phyloP scores from a whole-genome alignment of 2,113 vertebrate genomes.

The Sprattus sprattus region DNA sequence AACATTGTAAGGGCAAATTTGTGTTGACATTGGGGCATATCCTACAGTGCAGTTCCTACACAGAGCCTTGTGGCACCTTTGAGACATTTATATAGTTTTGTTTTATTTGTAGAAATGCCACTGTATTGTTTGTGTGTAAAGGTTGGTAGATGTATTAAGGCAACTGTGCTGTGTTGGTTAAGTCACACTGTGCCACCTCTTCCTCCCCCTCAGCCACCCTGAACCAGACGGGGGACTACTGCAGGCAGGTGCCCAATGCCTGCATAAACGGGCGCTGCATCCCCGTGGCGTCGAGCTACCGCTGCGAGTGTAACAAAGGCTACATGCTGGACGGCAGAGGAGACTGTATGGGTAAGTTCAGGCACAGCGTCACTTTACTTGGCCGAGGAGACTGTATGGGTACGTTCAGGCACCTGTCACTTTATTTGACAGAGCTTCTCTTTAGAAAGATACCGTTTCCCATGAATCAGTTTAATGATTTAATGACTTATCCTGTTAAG shows the following conservation, averaged over 20 bases:
- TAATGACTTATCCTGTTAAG: background rate
- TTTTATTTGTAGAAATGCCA: too few species aligned
- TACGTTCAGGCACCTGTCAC: constrained; percentile 43
- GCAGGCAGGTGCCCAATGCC: constrained; percentile 69
- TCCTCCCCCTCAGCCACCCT: constrained; percentile 62
- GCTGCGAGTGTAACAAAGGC: constrained; percentile 76
- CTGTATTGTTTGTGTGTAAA: too few species aligned
- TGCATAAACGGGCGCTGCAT: constrained; percentile 76
- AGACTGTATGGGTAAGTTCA: constrained; percentile 69
- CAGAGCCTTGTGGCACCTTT: too few species aligned
- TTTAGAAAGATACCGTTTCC: background rate
- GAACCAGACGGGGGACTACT: constrained; percentile 73
- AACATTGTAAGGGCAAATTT: too few species aligned
- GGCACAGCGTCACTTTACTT: background rate
- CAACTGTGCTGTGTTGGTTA: too few species aligned
- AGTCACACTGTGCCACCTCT: too few species aligned
- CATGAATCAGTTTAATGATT: background rate
- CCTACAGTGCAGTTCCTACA: too few species aligned
- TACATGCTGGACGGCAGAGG: constrained; percentile 69
- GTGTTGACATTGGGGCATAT: too few species aligned
- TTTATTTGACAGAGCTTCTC: background rate
- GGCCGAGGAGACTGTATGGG: constrained; percentile 67
- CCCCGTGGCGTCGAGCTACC: constrained; percentile 67
- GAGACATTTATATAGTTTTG: too few species aligned
- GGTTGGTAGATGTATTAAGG: too few species aligned